Base-by-base conservation (phyloP, 2,888 invertebrate species). In the Ypsolopha scabrella region DNA sequence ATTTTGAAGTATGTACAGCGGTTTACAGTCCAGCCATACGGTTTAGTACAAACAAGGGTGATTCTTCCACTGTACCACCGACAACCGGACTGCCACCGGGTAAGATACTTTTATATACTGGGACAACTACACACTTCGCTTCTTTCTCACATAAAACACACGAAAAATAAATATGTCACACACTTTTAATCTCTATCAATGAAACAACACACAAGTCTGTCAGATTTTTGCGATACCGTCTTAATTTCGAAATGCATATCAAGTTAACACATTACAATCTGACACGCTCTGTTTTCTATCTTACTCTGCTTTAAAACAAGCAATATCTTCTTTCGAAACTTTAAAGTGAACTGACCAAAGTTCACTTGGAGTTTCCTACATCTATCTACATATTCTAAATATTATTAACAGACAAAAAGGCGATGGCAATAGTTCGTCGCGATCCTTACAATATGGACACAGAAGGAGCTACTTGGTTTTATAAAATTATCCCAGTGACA, bases 1-100 rank as follows among this genome's bases (percentile, higher is more conserved):
- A 61, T 48, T 48, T 64, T 54, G 68, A 65, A 52, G 58, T 56
- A 38, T 60, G 61, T 58, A 55, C 58, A 41, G 67, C 65, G 8
- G 72, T 60, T 7, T 73, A 69, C 58, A 72, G 69, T 55, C 69
- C 73, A 3, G 62, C 61, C 6, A 50, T 50, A 35, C 50, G 50
- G 52, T 70, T 72, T 57, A 70, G 72, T 50, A 60, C 67, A 41
- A 58, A 68, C 50, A 68, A 65, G 63, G 67, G 66, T 11, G 67
- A 71, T 43, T 53, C 63, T 48, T 66, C 72, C 35, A 50, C 63
- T 43, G 54, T 54, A 48, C 57, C 48, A 63, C 66, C n/a, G 55
- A 60, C 53, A 24, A 64, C 71, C 11, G 67, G 67, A 34, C 59
- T 62, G 38, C 62, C 67, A n/a, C 58, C 62, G 58, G 75, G 75